Evolutionary conservation across 2,888 invertebrate genomes (phyloP).

Genomic region (Dynastes hyllus): DNA sequence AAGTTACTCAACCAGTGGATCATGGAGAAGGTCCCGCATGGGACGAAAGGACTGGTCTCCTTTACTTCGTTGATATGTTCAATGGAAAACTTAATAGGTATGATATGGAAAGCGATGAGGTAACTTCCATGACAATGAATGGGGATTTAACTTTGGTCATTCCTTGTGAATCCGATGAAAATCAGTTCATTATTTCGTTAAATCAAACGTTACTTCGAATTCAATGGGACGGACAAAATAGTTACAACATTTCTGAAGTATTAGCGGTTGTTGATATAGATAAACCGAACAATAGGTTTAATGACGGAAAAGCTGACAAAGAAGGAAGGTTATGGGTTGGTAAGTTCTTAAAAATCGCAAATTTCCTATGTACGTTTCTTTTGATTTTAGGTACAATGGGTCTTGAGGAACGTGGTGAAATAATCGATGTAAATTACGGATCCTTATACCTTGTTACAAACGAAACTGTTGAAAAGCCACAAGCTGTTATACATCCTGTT

Average conservation of each 20-base stretch:
- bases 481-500: slow-evolving; percentile 69
- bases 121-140: slow-evolving; percentile 57
- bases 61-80: slow-evolving; percentile 73
- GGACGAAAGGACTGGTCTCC: slow-evolving; percentile 67
- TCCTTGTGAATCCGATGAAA: slow-evolving; percentile 67
- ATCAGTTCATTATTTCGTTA: slow-evolving; percentile 69
- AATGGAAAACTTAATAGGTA: slow-evolving; percentile 68
- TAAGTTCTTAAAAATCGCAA: slow-evolving; percentile 59
- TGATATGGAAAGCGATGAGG: slow-evolving; percentile 64
- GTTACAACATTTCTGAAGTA: slow-evolving; percentile 5
- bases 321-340: slow-evolving; percentile 75
- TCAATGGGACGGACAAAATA: slow-evolving; percentile 71
- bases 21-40: slow-evolving; percentile 74
- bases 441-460: slow-evolving; percentile 75
- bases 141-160: slow-evolving; percentile 69
- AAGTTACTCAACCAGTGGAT: slow-evolving; percentile 60
- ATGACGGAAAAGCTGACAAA: slow-evolving; percentile 77
- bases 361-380: not conserved
- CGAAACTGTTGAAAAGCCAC: slow-evolving; percentile 63
- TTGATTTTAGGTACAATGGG: slow-evolving; percentile 77
- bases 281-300: slow-evolving; percentile 72
- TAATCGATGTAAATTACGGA: slow-evolving; percentile 73
- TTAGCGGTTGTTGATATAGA: slow-evolving; percentile 71
- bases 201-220: slow-evolving; percentile 70
- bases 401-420: slow-evolving; percentile 70